Evolutionary conservation across 2,113 vertebrate species (phyloP).

Genomic region (Beaufortia kweichowensis): DNA sequence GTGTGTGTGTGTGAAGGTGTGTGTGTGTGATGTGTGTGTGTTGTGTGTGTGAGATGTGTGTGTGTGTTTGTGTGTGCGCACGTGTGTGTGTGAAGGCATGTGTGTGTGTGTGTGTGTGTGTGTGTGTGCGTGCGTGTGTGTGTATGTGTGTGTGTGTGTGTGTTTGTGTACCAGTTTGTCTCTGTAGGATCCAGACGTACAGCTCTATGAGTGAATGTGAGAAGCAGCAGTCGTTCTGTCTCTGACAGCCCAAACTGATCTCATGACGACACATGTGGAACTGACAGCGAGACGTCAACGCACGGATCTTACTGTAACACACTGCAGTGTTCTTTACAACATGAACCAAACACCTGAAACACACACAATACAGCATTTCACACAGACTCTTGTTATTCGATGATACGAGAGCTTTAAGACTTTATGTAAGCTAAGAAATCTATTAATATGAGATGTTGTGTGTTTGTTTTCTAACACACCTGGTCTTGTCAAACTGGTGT

Average conservation of each 20-base stretch:
- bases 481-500: slow-evolving; percentile 89
- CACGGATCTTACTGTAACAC: slow-evolving; percentile 88
- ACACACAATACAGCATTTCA: not conserved
- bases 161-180: slow-evolving; percentile 75
- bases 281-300: slow-evolving; percentile 80
- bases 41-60: slow-evolving; percentile 10
- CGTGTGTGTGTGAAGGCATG: no score
- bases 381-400: no score
- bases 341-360: slow-evolving; percentile 88
- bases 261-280: slow-evolving; percentile 85
- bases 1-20: slow-evolving; percentile 8
- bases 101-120: not conserved
- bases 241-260: slow-evolving; percentile 81
- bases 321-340: slow-evolving; percentile 78
- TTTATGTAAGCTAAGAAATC: no score
- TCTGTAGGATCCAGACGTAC: slow-evolving; percentile 90
- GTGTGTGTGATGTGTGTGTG: no score
- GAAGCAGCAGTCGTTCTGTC: slow-evolving; percentile 81
- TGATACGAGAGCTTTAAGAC: no score
- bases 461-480: slow-evolving; percentile 74
- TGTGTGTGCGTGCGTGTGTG: not conserved
- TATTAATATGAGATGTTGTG: no score
- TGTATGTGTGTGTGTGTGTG: not conserved
- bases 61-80: slow-evolving; percentile 1
- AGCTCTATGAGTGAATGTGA: slow-evolving; percentile 94